phyloP scores from a whole-genome alignment of 2,888 invertebrate genomes.

The Torymus auratus region DNA sequence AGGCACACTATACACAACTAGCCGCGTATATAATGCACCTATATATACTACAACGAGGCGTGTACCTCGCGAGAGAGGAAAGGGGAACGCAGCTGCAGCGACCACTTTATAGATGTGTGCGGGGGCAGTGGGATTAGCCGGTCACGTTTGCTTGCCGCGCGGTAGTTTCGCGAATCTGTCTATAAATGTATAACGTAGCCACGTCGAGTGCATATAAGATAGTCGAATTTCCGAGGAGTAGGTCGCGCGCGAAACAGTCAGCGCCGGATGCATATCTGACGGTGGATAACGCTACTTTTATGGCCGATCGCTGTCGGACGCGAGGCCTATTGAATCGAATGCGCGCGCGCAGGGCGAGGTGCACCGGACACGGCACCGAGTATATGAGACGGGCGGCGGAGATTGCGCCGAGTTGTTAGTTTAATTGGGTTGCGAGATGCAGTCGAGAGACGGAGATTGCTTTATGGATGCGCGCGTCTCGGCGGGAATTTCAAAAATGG shows the following conservation, averaged over 20 bases:
- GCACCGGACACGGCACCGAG: no score
- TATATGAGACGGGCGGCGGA: no score
- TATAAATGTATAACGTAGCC: not conserved
- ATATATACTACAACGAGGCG: not conserved
- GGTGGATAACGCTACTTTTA: no score
- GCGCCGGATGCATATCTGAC: no score
- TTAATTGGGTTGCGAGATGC: not conserved
- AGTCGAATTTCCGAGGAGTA: no score
- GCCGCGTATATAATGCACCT: no score
- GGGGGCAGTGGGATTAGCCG: conserved; percentile 23
- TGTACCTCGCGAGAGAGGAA: not conserved
- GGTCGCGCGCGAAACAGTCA: no score
- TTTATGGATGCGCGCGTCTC: not conserved
- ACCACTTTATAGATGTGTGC: not conserved
- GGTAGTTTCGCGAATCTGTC: no score
- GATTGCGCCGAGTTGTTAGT: not conserved
- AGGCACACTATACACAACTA: not conserved
- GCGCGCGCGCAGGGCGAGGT: no score
- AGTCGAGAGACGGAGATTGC: not conserved
- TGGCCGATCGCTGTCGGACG: no score
- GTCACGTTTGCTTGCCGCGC: conserved; percentile 24
- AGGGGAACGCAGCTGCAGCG: not conserved
- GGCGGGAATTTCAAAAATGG: not conserved
- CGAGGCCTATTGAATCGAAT: no score
- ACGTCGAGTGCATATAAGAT: not conserved